These are phyloP conservation scores for Callocephalon fimbriatum DNA, from an alignment of 2,113 vertebrate species.

Conservation along the genomic window DNA sequence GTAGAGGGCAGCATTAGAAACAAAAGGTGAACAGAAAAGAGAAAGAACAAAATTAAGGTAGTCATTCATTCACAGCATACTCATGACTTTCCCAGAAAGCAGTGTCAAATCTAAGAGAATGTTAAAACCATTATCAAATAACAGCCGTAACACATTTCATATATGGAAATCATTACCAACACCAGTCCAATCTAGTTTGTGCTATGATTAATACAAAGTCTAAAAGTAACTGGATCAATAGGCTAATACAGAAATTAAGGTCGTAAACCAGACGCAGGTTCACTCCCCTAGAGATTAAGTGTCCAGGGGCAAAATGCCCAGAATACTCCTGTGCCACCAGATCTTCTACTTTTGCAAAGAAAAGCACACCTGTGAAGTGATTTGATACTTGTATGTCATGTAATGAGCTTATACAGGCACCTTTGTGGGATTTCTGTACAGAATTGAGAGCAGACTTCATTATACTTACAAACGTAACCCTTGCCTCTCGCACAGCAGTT, in stretches of 20 bases:
- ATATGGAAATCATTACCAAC: neutral
- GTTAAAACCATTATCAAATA: neutral
- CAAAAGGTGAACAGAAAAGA: neutral
- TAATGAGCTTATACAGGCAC: neutral
- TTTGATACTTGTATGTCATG: neutral
- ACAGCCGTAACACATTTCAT: neutral
- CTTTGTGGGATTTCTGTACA: neutral
- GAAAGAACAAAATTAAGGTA: neutral
- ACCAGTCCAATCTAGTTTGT: neutral
- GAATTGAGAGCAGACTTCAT: neutral
- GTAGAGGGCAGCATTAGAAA: neutral
- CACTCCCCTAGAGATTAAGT: neutral
- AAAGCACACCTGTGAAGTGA: neutral
- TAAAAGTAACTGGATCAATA: neutral
- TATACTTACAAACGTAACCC: conserved; percentile 12
- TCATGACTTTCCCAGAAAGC: neutral
- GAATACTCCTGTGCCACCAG: neutral
- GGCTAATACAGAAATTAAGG: neutral
- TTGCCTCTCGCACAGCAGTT: conserved; percentile 39
- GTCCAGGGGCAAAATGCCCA: neutral
- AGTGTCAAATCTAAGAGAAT: conserved; percentile 1
- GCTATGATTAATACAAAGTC: neutral
- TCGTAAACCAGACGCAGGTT: neutral
- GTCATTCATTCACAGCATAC: neutral
- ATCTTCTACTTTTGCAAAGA: neutral